Percentiles rank a stretch among this genome's conserved stretches.
phyloP scores from a whole-genome alignment of 2,888 invertebrate genomes.

The Athalia rosae region DNA sequence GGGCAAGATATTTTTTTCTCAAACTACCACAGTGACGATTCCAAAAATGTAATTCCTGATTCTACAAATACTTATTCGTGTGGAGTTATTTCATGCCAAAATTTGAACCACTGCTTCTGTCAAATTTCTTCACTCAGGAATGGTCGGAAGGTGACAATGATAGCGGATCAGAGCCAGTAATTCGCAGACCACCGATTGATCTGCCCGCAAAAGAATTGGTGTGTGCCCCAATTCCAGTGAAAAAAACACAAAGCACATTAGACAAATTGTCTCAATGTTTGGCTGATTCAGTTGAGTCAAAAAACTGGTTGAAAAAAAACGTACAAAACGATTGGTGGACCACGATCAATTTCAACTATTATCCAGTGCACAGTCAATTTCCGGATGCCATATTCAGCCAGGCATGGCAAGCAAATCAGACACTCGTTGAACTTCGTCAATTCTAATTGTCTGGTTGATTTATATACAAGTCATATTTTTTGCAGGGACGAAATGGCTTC shows the following conservation, averaged over 20 bases:
- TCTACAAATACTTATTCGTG: background rate
- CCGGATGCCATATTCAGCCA: constrained; percentile 72
- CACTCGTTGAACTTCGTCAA: no score
- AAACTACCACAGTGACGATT: constrained; percentile 65
- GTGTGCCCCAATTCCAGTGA: constrained; percentile 8
- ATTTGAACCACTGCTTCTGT: no score
- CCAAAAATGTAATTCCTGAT: constrained; percentile 63
- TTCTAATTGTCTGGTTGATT: no score
- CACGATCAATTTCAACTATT: constrained; percentile 63
- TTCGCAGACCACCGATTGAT: constrained; percentile 36
- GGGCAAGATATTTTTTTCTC: constrained; percentile 71
- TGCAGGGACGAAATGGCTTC: constrained; percentile 60
- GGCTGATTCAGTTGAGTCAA: constrained; percentile 60
- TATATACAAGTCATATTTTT: background rate
- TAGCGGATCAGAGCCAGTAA: background rate
- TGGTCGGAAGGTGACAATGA: constrained; percentile 66
- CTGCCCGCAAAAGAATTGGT: constrained; percentile 4
- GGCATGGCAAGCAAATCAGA: constrained; percentile 64
- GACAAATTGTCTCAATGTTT: constrained; percentile 55
- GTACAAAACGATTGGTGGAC: constrained; percentile 75
- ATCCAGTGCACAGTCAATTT: constrained; percentile 64
- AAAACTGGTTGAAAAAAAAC: constrained; percentile 65
- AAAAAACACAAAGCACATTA: constrained; percentile 41
- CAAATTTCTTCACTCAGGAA: constrained; percentile 53
- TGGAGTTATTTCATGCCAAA: no score